Evolutionary conservation across 2,888 invertebrate species (phyloP).

Genomic region (Phortica magna): DNA sequence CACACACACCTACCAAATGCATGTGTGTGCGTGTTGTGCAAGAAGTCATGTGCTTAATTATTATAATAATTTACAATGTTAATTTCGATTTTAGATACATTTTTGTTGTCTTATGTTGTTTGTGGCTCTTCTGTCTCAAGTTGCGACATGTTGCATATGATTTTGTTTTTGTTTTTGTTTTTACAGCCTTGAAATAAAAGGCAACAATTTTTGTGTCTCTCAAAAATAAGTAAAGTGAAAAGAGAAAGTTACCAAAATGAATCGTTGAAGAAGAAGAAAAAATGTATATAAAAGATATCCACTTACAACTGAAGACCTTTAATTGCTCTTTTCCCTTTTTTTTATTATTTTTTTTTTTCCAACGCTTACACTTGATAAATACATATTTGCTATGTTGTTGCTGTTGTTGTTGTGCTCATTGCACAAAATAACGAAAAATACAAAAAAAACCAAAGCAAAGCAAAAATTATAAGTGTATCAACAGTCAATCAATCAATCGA

Average conservation of each 20-base stretch:
- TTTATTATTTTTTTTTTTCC: not conserved
- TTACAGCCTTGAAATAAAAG: not conserved
- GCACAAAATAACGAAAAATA: not conserved
- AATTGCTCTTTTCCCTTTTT: not conserved
- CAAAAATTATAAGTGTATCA: not conserved
- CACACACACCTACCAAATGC: not conserved
- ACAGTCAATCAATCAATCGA: not conserved
- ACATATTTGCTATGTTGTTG: not conserved
- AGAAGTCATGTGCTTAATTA: not conserved
- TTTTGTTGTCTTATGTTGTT: not conserved
- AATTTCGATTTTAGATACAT: not conserved
- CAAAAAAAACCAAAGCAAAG: not conserved
- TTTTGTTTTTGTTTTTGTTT: not conserved
- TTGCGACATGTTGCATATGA: too few relatives aligned
- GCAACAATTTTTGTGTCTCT: not conserved
- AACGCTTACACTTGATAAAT: not conserved
- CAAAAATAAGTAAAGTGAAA: conserved; percentile 1
- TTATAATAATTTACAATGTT: not conserved
- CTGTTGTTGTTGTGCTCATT: not conserved
- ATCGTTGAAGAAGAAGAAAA: not conserved
- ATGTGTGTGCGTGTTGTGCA: not conserved
- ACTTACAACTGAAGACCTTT: not conserved
- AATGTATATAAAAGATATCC: not conserved
- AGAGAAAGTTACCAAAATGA: not conserved
- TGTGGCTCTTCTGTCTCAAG: not conserved